phyloP scores from a whole-genome alignment of 2,888 invertebrate genomes.

The Dolichopus griseipennis region DNA sequence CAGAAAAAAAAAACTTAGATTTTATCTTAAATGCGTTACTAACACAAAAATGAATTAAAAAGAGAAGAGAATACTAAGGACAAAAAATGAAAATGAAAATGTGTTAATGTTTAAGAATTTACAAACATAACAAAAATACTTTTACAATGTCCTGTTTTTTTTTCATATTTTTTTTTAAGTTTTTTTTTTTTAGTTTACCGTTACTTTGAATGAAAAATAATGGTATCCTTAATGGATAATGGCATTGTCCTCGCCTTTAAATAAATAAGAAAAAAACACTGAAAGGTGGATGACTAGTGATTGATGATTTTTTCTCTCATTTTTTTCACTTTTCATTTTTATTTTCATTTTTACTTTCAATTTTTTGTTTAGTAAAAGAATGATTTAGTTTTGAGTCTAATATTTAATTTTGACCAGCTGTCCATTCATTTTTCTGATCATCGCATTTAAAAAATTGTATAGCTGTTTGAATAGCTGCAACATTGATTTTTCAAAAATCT shows the following conservation, averaged over 20 bases:
- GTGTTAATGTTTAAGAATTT: background rate
- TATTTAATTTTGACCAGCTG: too few species aligned
- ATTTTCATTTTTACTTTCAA: background rate
- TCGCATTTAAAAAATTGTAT: too few species aligned
- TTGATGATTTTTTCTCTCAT: conserved; percentile 1
- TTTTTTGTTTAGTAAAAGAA: background rate
- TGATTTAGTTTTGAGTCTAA: too few species aligned
- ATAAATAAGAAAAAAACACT: background rate
- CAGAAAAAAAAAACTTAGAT: background rate
- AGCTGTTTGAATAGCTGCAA: too few species aligned
- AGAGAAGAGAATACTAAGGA: background rate
- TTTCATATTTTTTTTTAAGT: background rate
- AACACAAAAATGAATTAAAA: background rate
- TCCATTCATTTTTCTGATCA: too few species aligned
- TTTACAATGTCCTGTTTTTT: background rate
- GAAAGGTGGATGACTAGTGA: conserved; percentile 9
- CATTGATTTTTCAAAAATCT: too few species aligned
- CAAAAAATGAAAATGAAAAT: background rate
- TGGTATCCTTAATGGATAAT: conserved; percentile 9
- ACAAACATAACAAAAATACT: background rate
- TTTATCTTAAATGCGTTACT: background rate
- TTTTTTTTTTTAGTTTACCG: too few species aligned
- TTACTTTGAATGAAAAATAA: conserved; percentile 4
- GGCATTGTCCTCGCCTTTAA: conserved; percentile 10
- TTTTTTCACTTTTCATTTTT: background rate